Base-by-base conservation (phyloP, 2,888 invertebrate genomes). In the Ctenicera cuprea region DNA sequence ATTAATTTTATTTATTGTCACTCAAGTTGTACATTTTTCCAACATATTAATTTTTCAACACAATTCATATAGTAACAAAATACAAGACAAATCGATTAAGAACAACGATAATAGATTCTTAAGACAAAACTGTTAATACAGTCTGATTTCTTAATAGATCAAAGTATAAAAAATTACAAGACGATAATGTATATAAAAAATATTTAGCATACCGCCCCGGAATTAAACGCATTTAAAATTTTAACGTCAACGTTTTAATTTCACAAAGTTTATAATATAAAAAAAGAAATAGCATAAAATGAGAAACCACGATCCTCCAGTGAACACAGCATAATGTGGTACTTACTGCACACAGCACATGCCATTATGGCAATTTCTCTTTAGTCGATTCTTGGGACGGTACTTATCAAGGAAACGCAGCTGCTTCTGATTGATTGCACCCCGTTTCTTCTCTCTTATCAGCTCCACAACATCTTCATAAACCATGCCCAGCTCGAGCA, bases 391-490 rank as follows among this genome's bases (percentile, higher is more conserved):
- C 90, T 97, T 97, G 78, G 98, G 97, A 89, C 97, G 94, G 92
- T 99, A 99, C 90, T 97, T 97, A 90, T 98, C 97, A 89, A 99
- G 91, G 90, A 94, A 99, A 84, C 95, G 94, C 86, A 99, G 92
- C 90, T 99, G 99, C 90, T 98, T 98, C 81, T 98, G 94, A 89
- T 99, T 99, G 87, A 99, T 97, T 82, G 99, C 99, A 83, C 99
- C 83, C 99, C 99, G 85, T 98, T 95, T 82, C 99, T 93, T 89
- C 54, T 70, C 94, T 90, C 99, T 90, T 86, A 99, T 99, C 87
- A 97, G 93, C 89, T 98, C 97, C 80, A 99, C 98, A 78, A 98
- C 98, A 88, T 99, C 98, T 89, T 99, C 98, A 87, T 97, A 99
- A 88, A 97, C 97, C 90, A 99, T 94, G 84, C 99, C 99, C 83